Percentiles rank a stretch among this genome's conserved stretches.
Conservation (phyloP, 1,140 invertebrate species). For the Pygmarrhopalites habei region DNA sequence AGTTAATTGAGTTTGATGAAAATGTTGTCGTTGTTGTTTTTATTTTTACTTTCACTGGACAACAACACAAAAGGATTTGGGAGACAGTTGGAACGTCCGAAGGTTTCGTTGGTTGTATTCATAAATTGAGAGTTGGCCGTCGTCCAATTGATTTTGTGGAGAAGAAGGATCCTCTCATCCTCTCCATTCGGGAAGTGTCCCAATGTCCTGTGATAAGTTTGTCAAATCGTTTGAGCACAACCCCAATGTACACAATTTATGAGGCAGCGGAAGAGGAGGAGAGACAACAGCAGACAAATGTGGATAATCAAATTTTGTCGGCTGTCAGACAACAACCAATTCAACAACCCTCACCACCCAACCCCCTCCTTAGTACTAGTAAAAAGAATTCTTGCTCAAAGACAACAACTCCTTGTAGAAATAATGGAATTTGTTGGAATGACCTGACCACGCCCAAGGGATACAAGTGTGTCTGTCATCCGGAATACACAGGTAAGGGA, state of each 20-base stretch:
- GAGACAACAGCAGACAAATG: constrained; percentile 49
- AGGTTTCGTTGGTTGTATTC: constrained; percentile 76
- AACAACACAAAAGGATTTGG: constrained; percentile 69
- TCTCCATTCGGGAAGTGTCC: constrained; percentile 13
- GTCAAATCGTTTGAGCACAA: constrained; percentile 7
- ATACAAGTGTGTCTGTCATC: constrained; percentile 46
- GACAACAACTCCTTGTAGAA: constrained; percentile 64
- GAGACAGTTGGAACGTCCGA: constrained; percentile 73
- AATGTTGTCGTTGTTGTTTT: too few relatives aligned
- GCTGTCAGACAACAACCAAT: too few relatives aligned
- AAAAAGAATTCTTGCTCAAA: constrained; percentile 59
- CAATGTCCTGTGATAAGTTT: constrained; percentile 20
- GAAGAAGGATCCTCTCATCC: constrained; percentile 51
- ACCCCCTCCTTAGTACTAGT: background rate
- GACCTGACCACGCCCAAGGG: constrained; percentile 55
- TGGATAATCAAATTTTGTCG: constrained; percentile 37
- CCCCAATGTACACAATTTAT: constrained; percentile 37
- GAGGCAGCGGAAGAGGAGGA: constrained; percentile 58
- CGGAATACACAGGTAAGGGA: constrained; percentile 47
- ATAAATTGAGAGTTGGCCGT: constrained; percentile 64
- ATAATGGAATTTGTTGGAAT: constrained; percentile 68
- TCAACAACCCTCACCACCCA: too few relatives aligned
- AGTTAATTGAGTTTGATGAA: too few relatives aligned
- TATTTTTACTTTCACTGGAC: too few relatives aligned
- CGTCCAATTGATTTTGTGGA: constrained; percentile 58